Percentiles rank a stretch among this genome's conserved stretches.
phyloP scores from a whole-genome alignment of 2,113 vertebrate genomes.

The Prionailurus bengalensis region DNA sequence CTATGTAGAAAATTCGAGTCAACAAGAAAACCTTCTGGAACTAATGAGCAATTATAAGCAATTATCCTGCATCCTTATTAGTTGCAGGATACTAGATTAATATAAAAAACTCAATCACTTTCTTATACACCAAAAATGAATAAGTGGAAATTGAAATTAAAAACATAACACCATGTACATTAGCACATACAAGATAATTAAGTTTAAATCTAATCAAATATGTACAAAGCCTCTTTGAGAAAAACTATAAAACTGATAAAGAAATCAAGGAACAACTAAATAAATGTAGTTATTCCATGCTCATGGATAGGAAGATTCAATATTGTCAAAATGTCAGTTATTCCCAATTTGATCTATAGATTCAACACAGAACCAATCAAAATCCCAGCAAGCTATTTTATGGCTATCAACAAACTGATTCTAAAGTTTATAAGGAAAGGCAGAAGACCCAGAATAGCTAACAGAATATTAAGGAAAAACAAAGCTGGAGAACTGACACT shows the following conservation, averaged over 20 bases:
- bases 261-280: conserved; percentile 23
- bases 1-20: not conserved
- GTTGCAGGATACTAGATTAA: not conserved
- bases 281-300: not conserved
- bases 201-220: not conserved
- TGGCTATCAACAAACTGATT: not conserved
- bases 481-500: not conserved
- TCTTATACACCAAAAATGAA: not conserved
- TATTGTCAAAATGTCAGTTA: not conserved
- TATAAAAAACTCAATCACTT: not conserved
- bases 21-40: not conserved
- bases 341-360: not conserved
- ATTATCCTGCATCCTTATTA: not conserved
- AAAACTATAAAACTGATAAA: not conserved
- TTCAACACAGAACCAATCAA: not conserved
- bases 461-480: not conserved
- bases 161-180: not conserved
- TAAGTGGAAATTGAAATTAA: not conserved
- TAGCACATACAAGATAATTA: not conserved
- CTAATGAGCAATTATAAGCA: not conserved
- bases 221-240: not conserved
- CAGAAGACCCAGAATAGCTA: not conserved
- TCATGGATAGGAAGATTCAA: not conserved
- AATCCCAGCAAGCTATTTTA: not conserved
- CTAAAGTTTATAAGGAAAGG: not conserved